A percentile compares a stretch with the other conserved stretches of the same genome.
Evolutionary conservation across 2,888 invertebrate species (phyloP).

Genomic region (Parascotia fuliginaria): DNA sequence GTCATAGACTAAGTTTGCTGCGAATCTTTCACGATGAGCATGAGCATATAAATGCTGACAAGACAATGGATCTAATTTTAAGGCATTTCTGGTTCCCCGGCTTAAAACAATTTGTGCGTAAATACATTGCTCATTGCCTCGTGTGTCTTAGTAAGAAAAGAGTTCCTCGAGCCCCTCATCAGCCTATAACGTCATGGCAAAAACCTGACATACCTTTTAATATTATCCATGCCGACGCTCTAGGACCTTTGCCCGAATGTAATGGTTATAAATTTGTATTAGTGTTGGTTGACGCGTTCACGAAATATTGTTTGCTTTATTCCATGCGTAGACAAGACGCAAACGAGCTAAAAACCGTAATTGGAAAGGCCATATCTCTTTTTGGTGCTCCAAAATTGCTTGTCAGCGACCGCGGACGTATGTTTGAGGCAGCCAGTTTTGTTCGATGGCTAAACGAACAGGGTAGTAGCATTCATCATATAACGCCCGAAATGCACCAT

Average conservation of each 20-base stretch:
- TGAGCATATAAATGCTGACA: slow-evolving; percentile 24
- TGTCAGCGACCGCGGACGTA: not conserved
- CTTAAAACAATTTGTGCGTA: slow-evolving; percentile 20
- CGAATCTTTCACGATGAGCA: slow-evolving; percentile 43
- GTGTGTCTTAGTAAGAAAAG: slow-evolving; percentile 24
- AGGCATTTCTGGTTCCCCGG: slow-evolving; percentile 41
- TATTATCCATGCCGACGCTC: not conserved
- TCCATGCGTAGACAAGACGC: not conserved
- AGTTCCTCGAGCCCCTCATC: slow-evolving; percentile 8
- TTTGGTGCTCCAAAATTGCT: slow-evolving; percentile 1
- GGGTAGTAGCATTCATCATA: not conserved
- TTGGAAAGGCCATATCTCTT: not conserved
- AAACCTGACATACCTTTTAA: not conserved
- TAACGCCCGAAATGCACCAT: slow-evolving; percentile 1
- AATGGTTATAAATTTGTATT: slow-evolving; percentile 1
- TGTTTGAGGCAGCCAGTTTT: not conserved
- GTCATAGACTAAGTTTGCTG: too few species aligned
- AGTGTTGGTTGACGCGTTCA: not conserved
- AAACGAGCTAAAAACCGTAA: not conserved
- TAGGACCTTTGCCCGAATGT: not conserved
- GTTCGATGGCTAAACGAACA: not conserved
- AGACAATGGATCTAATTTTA: slow-evolving; percentile 24
- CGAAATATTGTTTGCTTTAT: not conserved
- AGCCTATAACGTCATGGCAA: not conserved
- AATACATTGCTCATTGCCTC: slow-evolving; percentile 31